These are phyloP conservation scores for Cheirogaleus major DNA, from an alignment of 2,797 vertebrate genomes.

Conservation along the genomic window DNA sequence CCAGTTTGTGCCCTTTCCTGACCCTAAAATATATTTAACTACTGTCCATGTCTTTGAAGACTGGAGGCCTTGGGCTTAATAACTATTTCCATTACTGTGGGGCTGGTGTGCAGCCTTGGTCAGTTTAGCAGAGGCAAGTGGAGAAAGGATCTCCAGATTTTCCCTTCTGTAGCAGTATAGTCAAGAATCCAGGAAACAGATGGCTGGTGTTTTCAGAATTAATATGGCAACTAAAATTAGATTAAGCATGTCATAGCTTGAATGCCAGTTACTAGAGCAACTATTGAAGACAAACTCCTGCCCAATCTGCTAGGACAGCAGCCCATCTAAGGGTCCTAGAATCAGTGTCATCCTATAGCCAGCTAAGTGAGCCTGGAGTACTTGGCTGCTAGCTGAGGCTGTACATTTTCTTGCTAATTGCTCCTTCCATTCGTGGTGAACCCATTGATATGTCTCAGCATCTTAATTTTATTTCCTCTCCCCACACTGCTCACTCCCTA, in stretches of 20 bases:
- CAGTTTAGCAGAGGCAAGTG: background rate
- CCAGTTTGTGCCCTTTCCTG: background rate
- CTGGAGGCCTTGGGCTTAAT: background rate
- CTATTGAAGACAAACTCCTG: constrained; percentile 11
- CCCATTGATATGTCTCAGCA: background rate
- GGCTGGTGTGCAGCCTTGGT: background rate
- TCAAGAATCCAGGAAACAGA: constrained; percentile 70
- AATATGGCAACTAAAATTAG: constrained; percentile 61
- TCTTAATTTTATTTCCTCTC: background rate
- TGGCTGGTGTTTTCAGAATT: constrained; percentile 68
- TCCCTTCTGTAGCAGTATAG: background rate
- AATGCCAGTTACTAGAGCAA: background rate
- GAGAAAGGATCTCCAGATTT: background rate
- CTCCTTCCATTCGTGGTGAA: background rate
- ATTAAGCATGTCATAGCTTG: constrained; percentile 33
- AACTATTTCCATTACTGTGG: background rate
- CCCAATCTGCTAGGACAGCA: background rate
- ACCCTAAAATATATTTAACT: background rate
- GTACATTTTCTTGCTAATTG: background rate
- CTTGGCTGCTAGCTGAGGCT: background rate
- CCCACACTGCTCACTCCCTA: background rate
- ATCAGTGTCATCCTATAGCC: background rate
- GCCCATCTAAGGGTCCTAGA: background rate
- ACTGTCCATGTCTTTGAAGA: background rate
- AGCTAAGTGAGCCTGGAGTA: background rate